Evolutionary conservation across 2,113 vertebrate genomes (phyloP), one percentile per base, ranked within the genome.

Genomic region (Rallus limicola): DNA sequence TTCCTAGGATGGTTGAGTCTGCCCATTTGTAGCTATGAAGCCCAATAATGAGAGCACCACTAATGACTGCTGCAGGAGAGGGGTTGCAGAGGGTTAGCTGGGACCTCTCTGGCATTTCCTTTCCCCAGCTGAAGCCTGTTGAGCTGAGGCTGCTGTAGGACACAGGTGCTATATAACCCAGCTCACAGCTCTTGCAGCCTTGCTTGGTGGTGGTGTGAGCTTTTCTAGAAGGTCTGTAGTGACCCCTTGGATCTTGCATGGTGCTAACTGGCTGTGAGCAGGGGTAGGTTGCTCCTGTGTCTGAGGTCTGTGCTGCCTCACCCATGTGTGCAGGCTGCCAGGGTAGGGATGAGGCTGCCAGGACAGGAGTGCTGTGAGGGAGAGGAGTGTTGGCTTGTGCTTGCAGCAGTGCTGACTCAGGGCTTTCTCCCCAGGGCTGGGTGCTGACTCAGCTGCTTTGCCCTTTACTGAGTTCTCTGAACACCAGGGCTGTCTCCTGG

Each of bases 391-490:
- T 1, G 5, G 75, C 34, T 67, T 23, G 76, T 53, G 86, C 90
- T 78, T 0, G 0, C 4, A 65, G 58, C 58, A 28, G 77, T 86
- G 96, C 96, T 96, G 96, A 95, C 77, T 93, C 95, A 97, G 81
- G 69, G 53, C 86, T 93, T 93, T 93, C 72, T 95, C 79, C 64
- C 38, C 46, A 55, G 88, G 56, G 82, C 68, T 69, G 77, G 60
- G 58, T 69, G 95, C 96, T 96, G 96, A 96, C 77, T 95, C 95
- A 92, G 86, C 86, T 90, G 34, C 77, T 96, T 62, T 82, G 83
- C 36, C 40, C 58, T 78, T 69, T 79, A 5, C 70, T 89, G 81
- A 58, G 74, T 85, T 23, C 83, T 76, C 77, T 56, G 67, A 3
- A 96, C 86, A 60, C 80, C 36, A 25, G 59, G 92, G 86, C 76